These are phyloP conservation scores for Criorhina ranunculi DNA, from an alignment of 2,888 invertebrate species.

Conservation along the genomic window DNA sequence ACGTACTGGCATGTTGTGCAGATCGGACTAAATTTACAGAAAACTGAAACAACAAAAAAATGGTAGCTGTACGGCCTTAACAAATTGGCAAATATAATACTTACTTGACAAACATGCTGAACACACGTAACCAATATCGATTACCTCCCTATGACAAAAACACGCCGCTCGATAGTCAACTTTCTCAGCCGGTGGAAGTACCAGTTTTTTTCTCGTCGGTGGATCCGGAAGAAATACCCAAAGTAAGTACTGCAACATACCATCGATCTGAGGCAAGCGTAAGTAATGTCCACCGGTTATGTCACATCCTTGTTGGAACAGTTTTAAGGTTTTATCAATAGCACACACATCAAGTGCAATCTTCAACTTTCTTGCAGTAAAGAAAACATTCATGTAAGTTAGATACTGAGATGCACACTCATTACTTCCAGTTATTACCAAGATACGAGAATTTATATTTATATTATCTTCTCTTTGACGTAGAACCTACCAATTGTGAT, in stretches of 20 bases:
- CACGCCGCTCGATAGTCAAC: conserved; percentile 99
- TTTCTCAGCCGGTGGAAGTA: conserved; percentile 94
- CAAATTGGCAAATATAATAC: conserved; percentile 79
- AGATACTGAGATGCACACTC: conserved; percentile 98
- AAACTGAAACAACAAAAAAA: conserved; percentile 88
- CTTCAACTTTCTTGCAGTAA: conserved; percentile 95
- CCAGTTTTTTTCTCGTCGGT: conserved; percentile 91
- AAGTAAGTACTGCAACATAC: conserved; percentile 86
- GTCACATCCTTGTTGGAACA: conserved; percentile 98
- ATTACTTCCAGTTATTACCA: conserved; percentile 95
- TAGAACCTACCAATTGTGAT: conserved; percentile 83
- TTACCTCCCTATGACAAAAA: conserved; percentile 97
- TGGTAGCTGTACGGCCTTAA: background rate
- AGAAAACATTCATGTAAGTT: conserved; percentile 99
- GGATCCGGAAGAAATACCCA: conserved; percentile 98
- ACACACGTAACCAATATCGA: conserved; percentile 98
- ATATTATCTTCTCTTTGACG: conserved; percentile 87
- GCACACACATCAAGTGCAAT: conserved; percentile 97
- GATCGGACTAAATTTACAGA: conserved; percentile 98
- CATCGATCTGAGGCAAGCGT: conserved; percentile 93
- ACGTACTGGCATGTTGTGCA: conserved; percentile 99
- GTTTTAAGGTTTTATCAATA: conserved; percentile 94
- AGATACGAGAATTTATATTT: conserved; percentile 90
- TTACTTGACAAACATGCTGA: conserved; percentile 98
- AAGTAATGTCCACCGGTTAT: conserved; percentile 97